Base-by-base conservation (phyloP, 53 echinoderm and acorn worm genomes). In the Arbacia lixula region DNA sequence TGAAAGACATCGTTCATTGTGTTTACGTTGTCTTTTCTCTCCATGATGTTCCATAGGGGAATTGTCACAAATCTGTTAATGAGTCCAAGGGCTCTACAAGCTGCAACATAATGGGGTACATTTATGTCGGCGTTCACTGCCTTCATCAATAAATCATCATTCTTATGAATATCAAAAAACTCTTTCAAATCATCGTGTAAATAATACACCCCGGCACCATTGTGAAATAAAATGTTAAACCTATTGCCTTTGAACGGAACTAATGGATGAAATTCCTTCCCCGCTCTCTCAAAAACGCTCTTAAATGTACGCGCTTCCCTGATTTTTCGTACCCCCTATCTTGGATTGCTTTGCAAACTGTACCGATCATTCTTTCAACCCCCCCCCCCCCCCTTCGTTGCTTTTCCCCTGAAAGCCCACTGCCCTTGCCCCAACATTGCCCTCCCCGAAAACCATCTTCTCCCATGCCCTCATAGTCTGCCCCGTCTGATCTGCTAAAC, bases 181-280 rank as follows among this genome's bases (percentile, higher is more conserved):
- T 66, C 66, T 27, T 22, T 42, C 8, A 86, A 51, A 20, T 76
- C 26, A 6, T 79, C 36, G 38, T 26, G 17, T 10, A 89, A 39
- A 28, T 34, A 56, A 68, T 29, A 90, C 3, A 90, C 90, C n/a
- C 90, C 86, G 1, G 83, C 90, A 3, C 51, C 90, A 36, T 90
- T 90, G 31, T 91, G 76, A 51, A 87, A 90, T 31, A 87, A 26
- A 21, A 90, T 90, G 46, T 90, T 90, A 35, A 90, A 90, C 53
- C 90, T 43, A 36, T 90, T 90, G 2, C 90, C 86, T 32, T 71
- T 83, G 34, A 90, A 90, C 12, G 86, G 86, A 14, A 83, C 90
- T 1, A 90, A 21, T 11, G 88, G 88, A 84, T 66, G 37, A 5
- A 34, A 25, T 51, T 52, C 6, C 25, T 30, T 14, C 66, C 76